Base-by-base conservation (phyloP, 2,888 invertebrate genomes). In the Rhyacophila evoluta region DNA sequence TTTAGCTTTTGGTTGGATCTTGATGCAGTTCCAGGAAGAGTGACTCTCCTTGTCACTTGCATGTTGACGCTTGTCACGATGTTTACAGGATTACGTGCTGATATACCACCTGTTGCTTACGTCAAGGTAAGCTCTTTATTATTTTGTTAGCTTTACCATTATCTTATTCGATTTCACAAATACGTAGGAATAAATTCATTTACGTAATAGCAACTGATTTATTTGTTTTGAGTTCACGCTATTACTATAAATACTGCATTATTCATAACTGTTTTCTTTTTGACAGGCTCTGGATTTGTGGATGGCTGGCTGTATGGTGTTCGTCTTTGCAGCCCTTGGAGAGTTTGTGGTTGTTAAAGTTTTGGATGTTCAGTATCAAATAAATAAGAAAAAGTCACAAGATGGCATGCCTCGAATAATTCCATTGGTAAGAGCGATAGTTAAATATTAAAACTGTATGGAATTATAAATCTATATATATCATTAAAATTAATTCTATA, bases 251-350 rank as follows among this genome's bases (percentile, higher is more conserved):
- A n/a, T n/a, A n/a, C 4, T 73, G 8, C 55, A 55, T 6, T 69
- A 38, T n/a, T 33, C n/a, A 33, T 77, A 10, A 36, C 78, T 70
- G 75, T 76, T 80, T 74, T 73, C 83, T 84, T 82, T 81, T 83
- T 84, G 86, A 69, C 85, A 95, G 95, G 95, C 95, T 1, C 87
- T 95, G 41, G 95, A 95, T 85, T 88, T 95, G 8, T 96, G 96
- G 96, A 95, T 96, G 95, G 95, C 95, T 2, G 95, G 94, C 3
- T 96, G 96, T 84, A 95, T 96, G 95, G 91, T 95, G 84, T 95
- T 95, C 80, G 95, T 95, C 2, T 96, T 96, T 85, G 94, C 95
- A 0, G 95, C 96, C 0, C 88, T 96, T 19, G 94, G 93, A 15
- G 96, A 96, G 87, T 96, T 96, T 84, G 94, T 95, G 0, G 93